A percentile compares a stretch with the other conserved stretches of the same genome.
Conservation (phyloP, 2,797 vertebrate genomes). For the Dipus sagitta region DNA sequence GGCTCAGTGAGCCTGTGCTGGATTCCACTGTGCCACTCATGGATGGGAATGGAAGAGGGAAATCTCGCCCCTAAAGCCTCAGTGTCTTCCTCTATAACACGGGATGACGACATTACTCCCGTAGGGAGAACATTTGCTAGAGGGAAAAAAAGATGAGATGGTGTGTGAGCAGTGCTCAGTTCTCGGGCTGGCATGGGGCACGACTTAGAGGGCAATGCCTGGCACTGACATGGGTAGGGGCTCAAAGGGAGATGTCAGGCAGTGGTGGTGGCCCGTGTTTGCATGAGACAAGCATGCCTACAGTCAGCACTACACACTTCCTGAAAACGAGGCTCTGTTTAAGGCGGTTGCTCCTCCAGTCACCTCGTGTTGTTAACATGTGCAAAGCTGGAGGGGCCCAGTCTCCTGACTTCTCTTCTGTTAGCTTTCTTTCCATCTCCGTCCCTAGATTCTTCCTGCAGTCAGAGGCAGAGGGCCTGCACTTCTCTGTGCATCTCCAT, state of each 20-base stretch:
- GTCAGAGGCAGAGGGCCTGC: no score
- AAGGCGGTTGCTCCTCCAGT: accelerated
- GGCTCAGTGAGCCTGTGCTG: background rate
- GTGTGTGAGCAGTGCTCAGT: no score
- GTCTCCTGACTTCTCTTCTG: background rate
- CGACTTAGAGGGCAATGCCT: background rate
- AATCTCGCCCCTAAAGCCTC: background rate
- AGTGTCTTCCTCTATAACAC: background rate
- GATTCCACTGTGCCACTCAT: background rate
- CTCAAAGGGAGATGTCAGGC: no score
- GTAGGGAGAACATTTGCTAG: background rate
- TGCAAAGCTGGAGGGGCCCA: background rate
- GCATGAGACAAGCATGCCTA: background rate
- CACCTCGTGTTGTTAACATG: background rate
- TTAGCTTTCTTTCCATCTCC: background rate
- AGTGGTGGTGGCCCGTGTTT: accelerated
- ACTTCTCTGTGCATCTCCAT: background rate
- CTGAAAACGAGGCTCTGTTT: background rate
- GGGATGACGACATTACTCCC: background rate
- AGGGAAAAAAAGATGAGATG: background rate
- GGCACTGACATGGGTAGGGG: no score
- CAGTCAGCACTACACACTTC: background rate
- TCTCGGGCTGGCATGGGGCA: accelerated
- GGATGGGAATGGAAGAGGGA: background rate
- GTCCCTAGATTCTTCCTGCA: background rate